Evolutionary conservation across 1,140 invertebrate species (phyloP).

Genomic region (Ceratosolen fusciceps): DNA sequence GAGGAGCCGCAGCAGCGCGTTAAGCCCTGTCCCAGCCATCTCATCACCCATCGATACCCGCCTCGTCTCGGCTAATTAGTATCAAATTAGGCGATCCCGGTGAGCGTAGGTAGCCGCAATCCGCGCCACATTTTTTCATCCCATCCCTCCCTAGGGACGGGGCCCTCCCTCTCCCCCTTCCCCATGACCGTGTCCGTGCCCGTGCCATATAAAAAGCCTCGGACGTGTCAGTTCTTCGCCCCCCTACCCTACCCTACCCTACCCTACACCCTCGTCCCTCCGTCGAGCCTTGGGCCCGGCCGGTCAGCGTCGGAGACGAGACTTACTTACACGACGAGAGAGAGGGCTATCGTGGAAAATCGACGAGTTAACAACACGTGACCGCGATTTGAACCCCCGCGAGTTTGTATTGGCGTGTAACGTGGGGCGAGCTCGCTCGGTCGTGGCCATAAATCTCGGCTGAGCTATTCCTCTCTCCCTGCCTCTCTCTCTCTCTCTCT

Average conservation of each 20-base stretch:
- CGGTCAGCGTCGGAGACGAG: too few species aligned
- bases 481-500: too few species aligned
- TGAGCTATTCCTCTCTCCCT: too few species aligned
- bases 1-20: background rate
- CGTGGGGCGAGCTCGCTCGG: background rate
- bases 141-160: background rate
- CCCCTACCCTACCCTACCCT: too few species aligned
- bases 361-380: background rate
- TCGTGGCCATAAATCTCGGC: slow-evolving; percentile 17
- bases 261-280: too few species aligned
- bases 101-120: background rate
- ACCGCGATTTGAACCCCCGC: slow-evolving; percentile 27
- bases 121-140: background rate
- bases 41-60: too few species aligned
- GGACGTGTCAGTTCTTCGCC: too few species aligned
- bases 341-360: background rate
- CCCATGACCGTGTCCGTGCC: too few species aligned
- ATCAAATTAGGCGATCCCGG: slow-evolving; percentile 35
- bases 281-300: too few species aligned
- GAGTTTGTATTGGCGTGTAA: slow-evolving; percentile 1
- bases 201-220: too few species aligned
- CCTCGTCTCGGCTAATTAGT: slow-evolving; percentile 25
- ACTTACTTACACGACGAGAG: too few species aligned
- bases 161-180: background rate
- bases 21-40: background rate